These are phyloP conservation scores for Drosophila sproati DNA, from an alignment of 1,140 invertebrate genomes.

Conservation along the genomic window DNA sequence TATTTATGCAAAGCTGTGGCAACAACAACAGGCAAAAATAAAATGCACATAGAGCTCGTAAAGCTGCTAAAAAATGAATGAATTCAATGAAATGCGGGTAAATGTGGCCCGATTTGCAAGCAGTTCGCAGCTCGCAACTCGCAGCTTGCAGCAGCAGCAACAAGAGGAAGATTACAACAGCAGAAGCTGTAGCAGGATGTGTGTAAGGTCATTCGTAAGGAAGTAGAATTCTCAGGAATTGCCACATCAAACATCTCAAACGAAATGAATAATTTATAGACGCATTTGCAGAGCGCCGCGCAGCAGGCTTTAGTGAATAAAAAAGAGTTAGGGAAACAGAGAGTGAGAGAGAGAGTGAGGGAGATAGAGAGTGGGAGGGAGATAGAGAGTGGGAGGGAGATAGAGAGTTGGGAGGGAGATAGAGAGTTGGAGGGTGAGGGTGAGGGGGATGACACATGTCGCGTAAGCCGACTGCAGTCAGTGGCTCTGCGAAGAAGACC, in stretches of 20 bases:
- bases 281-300: slow-evolving; percentile 45
- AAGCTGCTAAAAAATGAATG: slow-evolving; percentile 64
- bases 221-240: slow-evolving; percentile 13
- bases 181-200: slow-evolving; percentile 27
- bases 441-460: slow-evolving; percentile 22
- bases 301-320: neutral
- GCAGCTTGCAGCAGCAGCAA: neutral
- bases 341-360: neutral
- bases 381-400: neutral
- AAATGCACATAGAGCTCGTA: slow-evolving; percentile 17
- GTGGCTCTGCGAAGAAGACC: slow-evolving; percentile 23
- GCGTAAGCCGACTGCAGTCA: slow-evolving; percentile 54
- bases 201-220: slow-evolving; percentile 23
- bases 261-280: slow-evolving; percentile 82
- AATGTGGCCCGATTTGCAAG: slow-evolving; percentile 20
- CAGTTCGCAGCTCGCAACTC: neutral
- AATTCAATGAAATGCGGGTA: slow-evolving; percentile 59
- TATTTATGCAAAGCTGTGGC: slow-evolving; percentile 82
- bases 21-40: slow-evolving; percentile 17
- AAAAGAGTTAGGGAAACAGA: neutral
- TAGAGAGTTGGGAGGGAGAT: neutral
- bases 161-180: slow-evolving; percentile 2
- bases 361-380: neutral
- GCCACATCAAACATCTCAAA: slow-evolving; percentile 81
- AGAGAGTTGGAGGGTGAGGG: neutral